Percentiles rank a stretch among this genome's conserved stretches.
phyloP scores from a whole-genome alignment of 2,888 invertebrate genomes.

The Apantesis nais region DNA sequence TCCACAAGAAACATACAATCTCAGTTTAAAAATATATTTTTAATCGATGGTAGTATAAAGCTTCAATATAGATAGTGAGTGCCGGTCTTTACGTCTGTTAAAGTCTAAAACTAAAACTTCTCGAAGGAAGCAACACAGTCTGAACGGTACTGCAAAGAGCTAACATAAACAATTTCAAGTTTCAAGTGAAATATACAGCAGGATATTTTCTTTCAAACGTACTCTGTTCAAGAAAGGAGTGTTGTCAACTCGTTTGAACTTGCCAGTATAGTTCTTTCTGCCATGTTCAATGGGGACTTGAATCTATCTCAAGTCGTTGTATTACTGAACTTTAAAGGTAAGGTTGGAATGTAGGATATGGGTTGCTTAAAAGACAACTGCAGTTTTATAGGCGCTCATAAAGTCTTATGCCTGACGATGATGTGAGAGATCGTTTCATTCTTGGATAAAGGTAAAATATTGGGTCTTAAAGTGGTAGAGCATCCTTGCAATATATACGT shows the following conservation, averaged over 20 bases:
- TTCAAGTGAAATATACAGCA: constrained; percentile 38
- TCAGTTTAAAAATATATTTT: too few relatives aligned
- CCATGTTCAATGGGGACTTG: not conserved
- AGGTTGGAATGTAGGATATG: not conserved
- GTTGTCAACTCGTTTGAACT: constrained; percentile 15
- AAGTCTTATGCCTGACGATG: not conserved
- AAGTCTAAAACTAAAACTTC: constrained; percentile 41
- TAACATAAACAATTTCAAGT: constrained; percentile 46
- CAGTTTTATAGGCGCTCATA: not conserved
- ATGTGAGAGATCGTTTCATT: not conserved
- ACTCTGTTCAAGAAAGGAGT: constrained; percentile 14
- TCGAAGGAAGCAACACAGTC: constrained; percentile 37
- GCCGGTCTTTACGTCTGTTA: constrained; percentile 10
- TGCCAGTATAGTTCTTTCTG: not conserved
- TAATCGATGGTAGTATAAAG: not conserved
- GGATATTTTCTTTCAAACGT: constrained; percentile 19
- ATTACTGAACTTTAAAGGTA: not conserved
- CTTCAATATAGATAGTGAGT: constrained; percentile 1
- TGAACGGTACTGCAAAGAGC: constrained; percentile 32
- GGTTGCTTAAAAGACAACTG: not conserved
- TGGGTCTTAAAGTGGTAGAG: not conserved
- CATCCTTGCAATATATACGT: not conserved
- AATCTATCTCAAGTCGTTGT: not conserved
- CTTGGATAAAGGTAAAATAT: not conserved
- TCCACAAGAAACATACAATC: too few relatives aligned